phyloP scores from a whole-genome alignment of 2,113 vertebrate genomes.

The Petrocephalus zakoni region DNA sequence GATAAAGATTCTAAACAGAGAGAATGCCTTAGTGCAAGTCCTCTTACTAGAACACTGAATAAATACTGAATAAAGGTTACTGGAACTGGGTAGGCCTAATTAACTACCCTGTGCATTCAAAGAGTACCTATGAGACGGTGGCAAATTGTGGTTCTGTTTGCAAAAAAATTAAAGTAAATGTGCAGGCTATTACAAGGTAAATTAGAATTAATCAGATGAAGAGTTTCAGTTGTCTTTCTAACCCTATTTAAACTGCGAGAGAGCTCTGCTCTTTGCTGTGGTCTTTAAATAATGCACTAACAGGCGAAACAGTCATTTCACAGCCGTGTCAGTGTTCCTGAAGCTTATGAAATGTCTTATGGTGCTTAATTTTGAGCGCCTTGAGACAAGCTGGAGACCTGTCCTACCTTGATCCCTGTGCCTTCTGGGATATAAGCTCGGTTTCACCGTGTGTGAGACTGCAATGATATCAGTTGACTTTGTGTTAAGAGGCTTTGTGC shows the following conservation, averaged over 20 bases:
- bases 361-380: neutral
- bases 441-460: neutral
- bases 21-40: neutral
- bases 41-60: neutral
- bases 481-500: neutral
- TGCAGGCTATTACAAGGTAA: constrained; percentile 17
- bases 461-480: neutral
- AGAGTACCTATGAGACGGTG: neutral
- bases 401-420: neutral
- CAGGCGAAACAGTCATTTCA: neutral
- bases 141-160: neutral
- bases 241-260: neutral
- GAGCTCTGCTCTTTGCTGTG: neutral
- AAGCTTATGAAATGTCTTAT: neutral
- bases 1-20: neutral
- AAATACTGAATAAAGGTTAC: neutral
- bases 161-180: constrained; percentile 3
- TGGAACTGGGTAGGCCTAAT: neutral
- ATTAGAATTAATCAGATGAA: constrained; percentile 13
- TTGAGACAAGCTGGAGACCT: neutral
- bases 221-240: neutral
- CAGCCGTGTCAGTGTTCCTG: neutral
- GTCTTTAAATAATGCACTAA: neutral
- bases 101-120: neutral
- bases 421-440: neutral